Conservation (phyloP, 1,140 invertebrate genomes). For the Ceratina calcarata region DNA sequence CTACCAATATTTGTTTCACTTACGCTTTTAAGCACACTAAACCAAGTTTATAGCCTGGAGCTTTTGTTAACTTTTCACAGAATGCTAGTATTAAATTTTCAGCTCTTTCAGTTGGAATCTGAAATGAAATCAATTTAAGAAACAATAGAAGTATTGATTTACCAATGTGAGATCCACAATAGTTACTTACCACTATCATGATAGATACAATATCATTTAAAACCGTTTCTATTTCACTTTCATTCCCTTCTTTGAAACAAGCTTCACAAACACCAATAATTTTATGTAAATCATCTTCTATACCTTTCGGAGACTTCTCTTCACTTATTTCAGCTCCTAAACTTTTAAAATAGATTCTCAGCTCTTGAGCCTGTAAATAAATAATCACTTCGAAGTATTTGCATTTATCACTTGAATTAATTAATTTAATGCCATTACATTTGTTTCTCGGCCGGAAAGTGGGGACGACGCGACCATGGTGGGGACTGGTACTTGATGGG, state of each 20-base stretch:
- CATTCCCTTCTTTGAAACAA: constrained; percentile 92
- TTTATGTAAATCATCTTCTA: constrained; percentile 96
- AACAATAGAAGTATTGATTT: neutral
- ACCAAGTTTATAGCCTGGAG: constrained; percentile 90
- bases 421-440: no score
- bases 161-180: neutral
- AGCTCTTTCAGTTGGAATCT: constrained; percentile 92
- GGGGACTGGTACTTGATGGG: no score
- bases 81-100: constrained; percentile 95
- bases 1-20: constrained; percentile 71
- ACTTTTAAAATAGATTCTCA: constrained; percentile 93
- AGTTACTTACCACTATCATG: constrained; percentile 88
- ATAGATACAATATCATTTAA: constrained; percentile 96
- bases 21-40: constrained; percentile 92
- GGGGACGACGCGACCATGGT: no score
- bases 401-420: no score
- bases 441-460: no score
- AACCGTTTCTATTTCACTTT: constrained; percentile 90
- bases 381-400: constrained; percentile 2
- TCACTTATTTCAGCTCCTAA: constrained; percentile 95
- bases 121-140: constrained; percentile 63
- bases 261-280: constrained; percentile 96
- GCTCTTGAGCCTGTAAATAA: constrained; percentile 89
- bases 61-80: constrained; percentile 96
- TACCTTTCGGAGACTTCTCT: constrained; percentile 93